A percentile compares a stretch with the other conserved stretches of the same genome.
Evolutionary conservation across 2,113 vertebrate species (phyloP).

Genomic region (Sakesphorus luctuosus): DNA sequence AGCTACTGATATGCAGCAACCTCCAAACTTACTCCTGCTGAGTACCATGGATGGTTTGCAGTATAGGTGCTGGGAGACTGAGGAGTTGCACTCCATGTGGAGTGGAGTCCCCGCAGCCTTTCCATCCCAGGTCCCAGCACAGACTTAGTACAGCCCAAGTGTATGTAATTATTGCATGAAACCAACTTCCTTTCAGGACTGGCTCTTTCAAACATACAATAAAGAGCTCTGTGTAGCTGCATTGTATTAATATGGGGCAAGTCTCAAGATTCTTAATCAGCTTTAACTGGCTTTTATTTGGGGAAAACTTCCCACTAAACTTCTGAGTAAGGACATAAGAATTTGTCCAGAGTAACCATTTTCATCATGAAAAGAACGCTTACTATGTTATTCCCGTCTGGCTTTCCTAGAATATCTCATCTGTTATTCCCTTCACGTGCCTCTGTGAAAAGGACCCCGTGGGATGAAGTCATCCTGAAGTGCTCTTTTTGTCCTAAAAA

Average conservation of each 20-base stretch:
- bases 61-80: background rate
- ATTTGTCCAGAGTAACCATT: conserved; percentile 65
- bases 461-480: conserved; percentile 66
- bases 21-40: background rate
- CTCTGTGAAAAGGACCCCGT: conserved; percentile 54
- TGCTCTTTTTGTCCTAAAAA: conserved; percentile 45
- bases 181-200: conserved; percentile 6
- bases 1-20: background rate
- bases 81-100: accelerated
- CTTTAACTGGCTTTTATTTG: conserved; percentile 49
- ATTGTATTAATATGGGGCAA: conserved; percentile 11
- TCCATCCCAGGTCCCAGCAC: background rate
- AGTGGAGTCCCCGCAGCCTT: background rate
- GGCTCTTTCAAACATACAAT: conserved; percentile 8
- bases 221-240: background rate
- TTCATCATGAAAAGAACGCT: conserved; percentile 65
- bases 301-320: conserved; percentile 57
- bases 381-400: conserved; percentile 69
- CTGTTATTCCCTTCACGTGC: conserved; percentile 61
- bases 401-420: conserved; percentile 72
- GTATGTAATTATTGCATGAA: background rate
- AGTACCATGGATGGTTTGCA: background rate
- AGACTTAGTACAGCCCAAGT: background rate
- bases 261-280: conserved; percentile 31
- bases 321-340: conserved; percentile 58